Conservation (phyloP, 2,797 vertebrate species). For the Danio jaintianensis region DNA sequence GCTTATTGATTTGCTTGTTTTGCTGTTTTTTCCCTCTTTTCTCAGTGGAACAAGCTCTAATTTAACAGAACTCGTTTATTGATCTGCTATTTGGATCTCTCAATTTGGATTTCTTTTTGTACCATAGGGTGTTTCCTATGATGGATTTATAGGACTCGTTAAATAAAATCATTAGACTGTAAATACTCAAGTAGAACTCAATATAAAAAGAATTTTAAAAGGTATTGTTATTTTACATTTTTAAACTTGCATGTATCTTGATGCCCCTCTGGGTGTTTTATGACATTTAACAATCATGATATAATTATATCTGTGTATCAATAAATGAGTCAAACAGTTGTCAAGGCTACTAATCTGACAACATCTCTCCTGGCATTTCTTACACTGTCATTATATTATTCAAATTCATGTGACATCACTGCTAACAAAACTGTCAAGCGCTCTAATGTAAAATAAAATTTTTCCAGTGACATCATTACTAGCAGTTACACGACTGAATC, state of each 20-base stretch:
- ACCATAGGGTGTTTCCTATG: background rate
- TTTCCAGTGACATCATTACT: conserved; percentile 10
- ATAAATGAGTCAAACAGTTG: conserved; percentile 6
- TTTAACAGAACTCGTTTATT: conserved; percentile 18
- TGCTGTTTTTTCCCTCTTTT: background rate
- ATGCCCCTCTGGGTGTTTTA: background rate
- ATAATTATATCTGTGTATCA: conserved; percentile 12
- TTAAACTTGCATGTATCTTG: background rate
- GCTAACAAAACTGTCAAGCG: background rate
- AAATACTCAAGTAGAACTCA: background rate
- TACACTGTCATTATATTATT: background rate
- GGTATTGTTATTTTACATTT: background rate
- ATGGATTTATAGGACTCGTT: background rate
- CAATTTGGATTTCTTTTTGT: background rate
- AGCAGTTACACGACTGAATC: background rate
- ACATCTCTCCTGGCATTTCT: conserved; percentile 21
- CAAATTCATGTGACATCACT: conserved; percentile 7
- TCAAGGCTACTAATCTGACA: conserved; percentile 15
- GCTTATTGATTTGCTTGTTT: conserved; percentile 21
- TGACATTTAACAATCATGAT: conserved; percentile 9
- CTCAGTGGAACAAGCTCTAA: conserved; percentile 7
- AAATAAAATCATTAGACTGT: background rate
- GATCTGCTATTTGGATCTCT: conserved; percentile 1
- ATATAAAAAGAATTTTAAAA: conserved; percentile 9
- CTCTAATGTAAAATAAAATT: background rate